phyloP scores from a whole-genome alignment of 2,797 vertebrate species.

The Melanotaenia maccullochi region DNA sequence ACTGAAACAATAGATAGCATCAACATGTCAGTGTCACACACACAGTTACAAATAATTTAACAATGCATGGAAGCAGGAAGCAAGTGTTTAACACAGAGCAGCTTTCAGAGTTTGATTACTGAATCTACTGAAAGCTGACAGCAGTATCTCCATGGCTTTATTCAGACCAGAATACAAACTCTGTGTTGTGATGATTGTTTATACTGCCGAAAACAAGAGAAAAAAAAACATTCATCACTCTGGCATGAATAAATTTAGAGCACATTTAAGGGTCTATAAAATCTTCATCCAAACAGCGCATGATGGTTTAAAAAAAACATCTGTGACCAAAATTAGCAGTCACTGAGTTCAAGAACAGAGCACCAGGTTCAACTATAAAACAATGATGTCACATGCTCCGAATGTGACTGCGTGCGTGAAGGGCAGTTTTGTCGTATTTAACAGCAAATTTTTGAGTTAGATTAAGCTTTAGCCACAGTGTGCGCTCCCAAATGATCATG shows the following conservation, averaged over 20 bases:
- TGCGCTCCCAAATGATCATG: conserved; percentile 60
- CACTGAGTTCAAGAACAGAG: conserved; percentile 27
- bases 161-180: conserved; percentile 12
- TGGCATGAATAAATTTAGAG: conserved; percentile 30
- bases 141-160: conserved; percentile 2
- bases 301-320: conserved; percentile 24
- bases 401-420: background rate
- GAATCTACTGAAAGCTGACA: conserved; percentile 5
- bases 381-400: conserved; percentile 19
- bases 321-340: conserved; percentile 24
- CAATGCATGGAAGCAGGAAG: conserved; percentile 4
- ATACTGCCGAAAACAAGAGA: conserved; percentile 18
- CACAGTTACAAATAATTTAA: conserved; percentile 10
- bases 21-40: conserved; percentile 20
- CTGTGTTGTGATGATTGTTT: conserved; percentile 18
- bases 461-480: background rate
- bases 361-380: conserved; percentile 16
- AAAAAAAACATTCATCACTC: conserved; percentile 14
- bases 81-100: background rate
- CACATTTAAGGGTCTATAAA: conserved; percentile 40
- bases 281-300: conserved; percentile 21
- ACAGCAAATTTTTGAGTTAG: background rate
- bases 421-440: background rate
- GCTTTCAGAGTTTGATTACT: background rate
- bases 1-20: conserved; percentile 67